Percentiles rank a stretch among this genome's conserved stretches.
Conservation (phyloP, 2,797 vertebrate species). For the Schizopygopsis malacanthus region DNA sequence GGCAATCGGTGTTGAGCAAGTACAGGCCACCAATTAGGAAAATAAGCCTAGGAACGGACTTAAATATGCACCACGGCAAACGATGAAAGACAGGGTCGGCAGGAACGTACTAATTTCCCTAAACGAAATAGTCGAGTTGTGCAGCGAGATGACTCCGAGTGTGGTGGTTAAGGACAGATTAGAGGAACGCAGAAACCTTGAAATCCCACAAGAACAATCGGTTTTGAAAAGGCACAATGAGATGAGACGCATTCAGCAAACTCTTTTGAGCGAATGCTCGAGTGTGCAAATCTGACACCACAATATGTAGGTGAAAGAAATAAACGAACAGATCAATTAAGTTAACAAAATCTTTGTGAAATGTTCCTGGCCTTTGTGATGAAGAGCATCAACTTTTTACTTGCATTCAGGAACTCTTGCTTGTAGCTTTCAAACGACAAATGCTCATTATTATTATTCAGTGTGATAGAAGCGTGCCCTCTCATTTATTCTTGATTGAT, state of each 20-base stretch:
- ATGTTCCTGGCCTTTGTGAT: neutral
- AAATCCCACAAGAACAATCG: conserved; percentile 29
- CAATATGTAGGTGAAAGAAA: conserved; percentile 1
- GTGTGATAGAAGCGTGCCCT: conserved; percentile 40
- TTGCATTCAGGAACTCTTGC: conserved; percentile 22
- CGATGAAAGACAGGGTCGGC: conserved; percentile 84
- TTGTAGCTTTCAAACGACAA: conserved; percentile 42
- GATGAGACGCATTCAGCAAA: conserved; percentile 21
- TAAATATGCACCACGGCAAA: conserved; percentile 78
- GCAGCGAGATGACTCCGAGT: conserved; percentile 59
- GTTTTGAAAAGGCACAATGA: conserved; percentile 23
- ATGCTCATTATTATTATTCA: conserved; percentile 51
- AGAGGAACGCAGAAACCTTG: conserved; percentile 10
- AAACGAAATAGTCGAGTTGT: conserved; percentile 74
- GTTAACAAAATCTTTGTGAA: conserved; percentile 21
- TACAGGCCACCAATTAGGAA: conserved; percentile 85
- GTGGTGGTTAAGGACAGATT: conserved; percentile 39
- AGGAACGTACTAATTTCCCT: conserved; percentile 81
- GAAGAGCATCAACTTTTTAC: conserved; percentile 36
- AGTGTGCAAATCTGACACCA: conserved; percentile 12
- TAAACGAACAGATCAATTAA: conserved; percentile 8
- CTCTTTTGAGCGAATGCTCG: neutral
- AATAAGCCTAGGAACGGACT: conserved; percentile 82
- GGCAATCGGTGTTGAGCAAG: conserved; percentile 82
- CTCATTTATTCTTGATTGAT: conserved; percentile 60